A percentile compares a stretch with the other conserved stretches of the same genome.
phyloP scores from a whole-genome alignment of 2,888 invertebrate species.

The Coelopa pilipes region DNA sequence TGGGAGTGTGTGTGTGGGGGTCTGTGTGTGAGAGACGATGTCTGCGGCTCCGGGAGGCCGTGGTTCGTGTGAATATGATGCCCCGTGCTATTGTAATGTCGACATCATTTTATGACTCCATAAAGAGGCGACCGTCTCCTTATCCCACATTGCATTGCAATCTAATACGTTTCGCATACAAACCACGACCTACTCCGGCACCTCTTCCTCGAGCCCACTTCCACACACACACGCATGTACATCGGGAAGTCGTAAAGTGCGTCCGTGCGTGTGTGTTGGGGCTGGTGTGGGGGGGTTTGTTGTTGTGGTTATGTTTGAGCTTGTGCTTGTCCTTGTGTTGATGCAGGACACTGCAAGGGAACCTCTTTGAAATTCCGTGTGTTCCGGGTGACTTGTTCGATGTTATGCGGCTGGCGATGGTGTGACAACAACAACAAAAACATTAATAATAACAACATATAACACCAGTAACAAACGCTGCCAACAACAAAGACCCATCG shows the following conservation, averaged over 20 bases:
- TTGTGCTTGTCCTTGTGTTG: too few species aligned
- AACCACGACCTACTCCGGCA: not conserved
- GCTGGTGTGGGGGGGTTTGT: too few species aligned
- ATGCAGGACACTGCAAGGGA: constrained; percentile 15
- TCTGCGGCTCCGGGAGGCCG: too few species aligned
- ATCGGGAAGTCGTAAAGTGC: constrained; percentile 4
- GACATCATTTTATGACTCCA: constrained; percentile 41
- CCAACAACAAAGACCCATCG: too few species aligned
- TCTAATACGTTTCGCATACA: constrained; percentile 20
- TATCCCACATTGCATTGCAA: constrained; percentile 28
- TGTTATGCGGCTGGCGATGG: not conserved
- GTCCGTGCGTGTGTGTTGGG: not conserved
- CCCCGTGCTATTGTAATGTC: constrained; percentile 39
- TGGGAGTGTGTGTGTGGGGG: too few species aligned
- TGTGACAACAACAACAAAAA: not conserved
- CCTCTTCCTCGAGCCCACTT: not conserved
- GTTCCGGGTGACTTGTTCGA: not conserved
- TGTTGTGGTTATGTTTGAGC: too few species aligned
- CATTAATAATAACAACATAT: not conserved
- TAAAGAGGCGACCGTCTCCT: constrained; percentile 37
- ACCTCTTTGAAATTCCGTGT: not conserved
- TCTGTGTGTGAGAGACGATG: too few species aligned
- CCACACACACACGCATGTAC: constrained; percentile 8
- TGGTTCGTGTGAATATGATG: constrained; percentile 20
- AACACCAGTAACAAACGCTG: not conserved